These are phyloP conservation scores for Hartigia nigra DNA, from an alignment of 2,888 invertebrate species.

Conservation along the genomic window DNA sequence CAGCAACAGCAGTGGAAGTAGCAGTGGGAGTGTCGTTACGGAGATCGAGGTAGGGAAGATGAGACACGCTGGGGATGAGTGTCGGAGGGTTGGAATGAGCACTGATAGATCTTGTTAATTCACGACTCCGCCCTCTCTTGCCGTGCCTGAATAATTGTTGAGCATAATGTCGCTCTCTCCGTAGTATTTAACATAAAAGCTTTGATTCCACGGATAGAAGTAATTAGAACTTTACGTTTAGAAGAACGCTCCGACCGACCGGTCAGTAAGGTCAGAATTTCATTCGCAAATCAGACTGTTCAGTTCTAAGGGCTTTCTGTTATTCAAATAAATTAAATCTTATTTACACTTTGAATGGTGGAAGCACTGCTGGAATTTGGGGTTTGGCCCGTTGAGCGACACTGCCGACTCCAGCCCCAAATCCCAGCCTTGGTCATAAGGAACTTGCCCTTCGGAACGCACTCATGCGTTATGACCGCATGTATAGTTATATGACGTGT, in stretches of 20 bases:
- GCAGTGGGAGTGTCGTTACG: slow-evolving; percentile 41
- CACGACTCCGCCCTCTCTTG: slow-evolving; percentile 38
- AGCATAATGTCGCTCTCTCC: slow-evolving; percentile 38
- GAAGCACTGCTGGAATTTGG: neutral
- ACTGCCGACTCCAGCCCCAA: neutral
- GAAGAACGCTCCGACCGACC: slow-evolving; percentile 1
- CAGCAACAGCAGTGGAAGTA: slow-evolving; percentile 24
- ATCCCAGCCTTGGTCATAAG: neutral
- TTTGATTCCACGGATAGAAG: slow-evolving; percentile 37
- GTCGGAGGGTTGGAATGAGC: slow-evolving; percentile 26
- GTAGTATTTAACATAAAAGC: slow-evolving; percentile 51
- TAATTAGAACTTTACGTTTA: slow-evolving; percentile 37
- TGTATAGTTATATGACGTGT: neutral
- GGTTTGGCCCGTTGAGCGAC: neutral
- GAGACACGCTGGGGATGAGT: slow-evolving; percentile 20
- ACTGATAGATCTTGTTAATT: slow-evolving; percentile 59
- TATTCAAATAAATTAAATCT: neutral
- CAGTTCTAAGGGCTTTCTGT: neutral
- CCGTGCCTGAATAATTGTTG: slow-evolving; percentile 52
- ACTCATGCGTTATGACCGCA: neutral
- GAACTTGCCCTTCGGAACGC: neutral
- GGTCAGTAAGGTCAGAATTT: slow-evolving; percentile 7
- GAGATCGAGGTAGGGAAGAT: slow-evolving; percentile 30
- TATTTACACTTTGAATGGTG: neutral
- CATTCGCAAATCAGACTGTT: neutral